phyloP scores from a whole-genome alignment of 2,888 invertebrate genomes.

The Tiliacea citrago region DNA sequence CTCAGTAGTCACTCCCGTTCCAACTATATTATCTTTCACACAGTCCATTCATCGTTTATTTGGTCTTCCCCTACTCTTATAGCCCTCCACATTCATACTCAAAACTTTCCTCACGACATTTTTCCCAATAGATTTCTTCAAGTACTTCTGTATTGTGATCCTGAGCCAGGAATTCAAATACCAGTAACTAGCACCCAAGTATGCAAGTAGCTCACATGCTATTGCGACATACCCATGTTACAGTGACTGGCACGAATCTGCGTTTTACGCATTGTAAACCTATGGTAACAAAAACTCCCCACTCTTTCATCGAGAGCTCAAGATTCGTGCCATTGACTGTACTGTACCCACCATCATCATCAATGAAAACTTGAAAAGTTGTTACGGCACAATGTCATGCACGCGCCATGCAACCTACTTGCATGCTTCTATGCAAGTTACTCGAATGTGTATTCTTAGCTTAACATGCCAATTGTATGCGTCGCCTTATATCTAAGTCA shows the following conservation, averaged over 20 bases:
- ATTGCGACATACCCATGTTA: background rate
- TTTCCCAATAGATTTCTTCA: background rate
- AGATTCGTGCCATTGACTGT: background rate
- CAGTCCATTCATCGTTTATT: background rate
- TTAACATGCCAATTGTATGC: conserved; percentile 20
- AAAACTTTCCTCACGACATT: background rate
- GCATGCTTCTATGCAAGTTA: background rate
- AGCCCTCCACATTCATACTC: background rate
- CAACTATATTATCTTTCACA: background rate
- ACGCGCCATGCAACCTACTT: too few relatives aligned
- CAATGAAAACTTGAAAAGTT: background rate
- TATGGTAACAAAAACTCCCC: too few relatives aligned
- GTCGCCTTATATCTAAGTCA: background rate
- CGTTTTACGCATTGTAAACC: background rate
- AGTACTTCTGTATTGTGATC: background rate
- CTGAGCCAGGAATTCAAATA: background rate
- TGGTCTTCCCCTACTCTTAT: background rate
- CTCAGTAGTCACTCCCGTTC: background rate
- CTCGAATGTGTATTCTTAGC: background rate
- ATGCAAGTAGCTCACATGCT: background rate
- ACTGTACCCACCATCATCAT: background rate
- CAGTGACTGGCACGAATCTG: background rate
- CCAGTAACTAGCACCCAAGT: background rate
- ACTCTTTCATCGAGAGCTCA: background rate
- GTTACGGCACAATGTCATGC: background rate